Evolutionary conservation across 2,888 invertebrate species (phyloP).

Genomic region (Hyposoter didymator): DNA sequence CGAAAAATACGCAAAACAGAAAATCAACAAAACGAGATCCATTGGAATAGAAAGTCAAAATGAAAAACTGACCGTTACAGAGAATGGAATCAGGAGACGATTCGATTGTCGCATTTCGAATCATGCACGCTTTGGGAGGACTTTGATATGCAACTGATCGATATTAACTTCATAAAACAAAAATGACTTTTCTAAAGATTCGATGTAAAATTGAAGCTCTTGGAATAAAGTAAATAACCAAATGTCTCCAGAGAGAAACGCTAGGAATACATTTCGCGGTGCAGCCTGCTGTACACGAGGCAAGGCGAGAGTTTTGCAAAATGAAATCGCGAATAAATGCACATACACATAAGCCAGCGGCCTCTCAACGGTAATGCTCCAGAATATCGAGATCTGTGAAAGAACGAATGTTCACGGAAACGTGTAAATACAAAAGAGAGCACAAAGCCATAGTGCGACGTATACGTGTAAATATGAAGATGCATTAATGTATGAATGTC

Average conservation of each 20-base stretch:
- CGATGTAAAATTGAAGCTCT: not conserved
- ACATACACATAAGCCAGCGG: not conserved
- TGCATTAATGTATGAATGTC: not conserved
- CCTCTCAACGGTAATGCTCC: constrained; percentile 22
- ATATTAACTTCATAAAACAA: not conserved
- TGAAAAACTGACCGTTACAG: no score
- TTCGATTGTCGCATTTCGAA: no score
- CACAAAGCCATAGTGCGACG: constrained; percentile 17
- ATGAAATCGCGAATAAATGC: constrained; percentile 33
- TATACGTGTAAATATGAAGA: not conserved
- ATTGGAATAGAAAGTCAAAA: no score
- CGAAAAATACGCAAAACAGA: no score
- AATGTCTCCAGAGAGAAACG: not conserved
- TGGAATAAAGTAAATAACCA: not conserved
- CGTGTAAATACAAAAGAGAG: constrained; percentile 50
- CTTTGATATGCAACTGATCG: no score
- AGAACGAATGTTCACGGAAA: constrained; percentile 42
- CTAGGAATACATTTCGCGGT: not conserved
- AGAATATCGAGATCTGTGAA: constrained; percentile 52
- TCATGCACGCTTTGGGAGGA: no score
- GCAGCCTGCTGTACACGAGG: not conserved
- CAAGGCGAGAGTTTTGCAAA: not conserved
- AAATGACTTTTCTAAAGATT: not conserved
- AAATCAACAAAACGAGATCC: no score
- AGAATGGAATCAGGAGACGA: no score